Conservation (phyloP, 2,888 invertebrate genomes). For the Drosophila pseudotalamancana region DNA sequence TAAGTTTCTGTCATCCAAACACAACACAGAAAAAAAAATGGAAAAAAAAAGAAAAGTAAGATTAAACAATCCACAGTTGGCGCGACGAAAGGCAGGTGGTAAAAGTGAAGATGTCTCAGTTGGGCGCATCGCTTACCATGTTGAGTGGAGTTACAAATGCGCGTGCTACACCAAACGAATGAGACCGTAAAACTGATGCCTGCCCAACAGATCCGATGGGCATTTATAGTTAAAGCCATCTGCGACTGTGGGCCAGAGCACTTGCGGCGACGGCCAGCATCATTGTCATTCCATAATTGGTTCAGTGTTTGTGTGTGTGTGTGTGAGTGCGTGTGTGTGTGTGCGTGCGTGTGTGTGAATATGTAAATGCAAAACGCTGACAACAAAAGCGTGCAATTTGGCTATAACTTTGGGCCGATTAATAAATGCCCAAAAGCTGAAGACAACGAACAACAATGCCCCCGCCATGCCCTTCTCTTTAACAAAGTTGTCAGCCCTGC, state of each 20-base stretch:
- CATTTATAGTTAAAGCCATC: slow-evolving; percentile 70
- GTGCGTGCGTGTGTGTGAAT: slow-evolving; percentile 22
- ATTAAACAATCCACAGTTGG: slow-evolving; percentile 7
- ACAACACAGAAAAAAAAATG: slow-evolving; percentile 5
- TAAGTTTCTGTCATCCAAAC: slow-evolving; percentile 59
- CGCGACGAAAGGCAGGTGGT: slow-evolving; percentile 16
- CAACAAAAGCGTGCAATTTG: slow-evolving; percentile 62
- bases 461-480: background rate
- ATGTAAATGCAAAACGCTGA: slow-evolving; percentile 65
- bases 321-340: background rate
- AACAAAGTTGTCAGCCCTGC: background rate
- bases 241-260: slow-evolving; percentile 7
- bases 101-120: slow-evolving; percentile 11
- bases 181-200: slow-evolving; percentile 76
- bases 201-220: slow-evolving; percentile 44
- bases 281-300: slow-evolving; percentile 49
- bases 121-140: slow-evolving; percentile 70
- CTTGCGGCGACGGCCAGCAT: slow-evolving; percentile 9
- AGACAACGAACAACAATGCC: slow-evolving; percentile 14
- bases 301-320: slow-evolving; percentile 18
- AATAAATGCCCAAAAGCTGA: slow-evolving; percentile 44
- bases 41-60: slow-evolving; percentile 9
- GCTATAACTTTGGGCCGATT: slow-evolving; percentile 46
- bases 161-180: slow-evolving; percentile 70
- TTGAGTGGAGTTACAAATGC: slow-evolving; percentile 61